Evolutionary conservation across 2,113 vertebrate species (phyloP).

Genomic region (Melanotaenia duboulayi): DNA sequence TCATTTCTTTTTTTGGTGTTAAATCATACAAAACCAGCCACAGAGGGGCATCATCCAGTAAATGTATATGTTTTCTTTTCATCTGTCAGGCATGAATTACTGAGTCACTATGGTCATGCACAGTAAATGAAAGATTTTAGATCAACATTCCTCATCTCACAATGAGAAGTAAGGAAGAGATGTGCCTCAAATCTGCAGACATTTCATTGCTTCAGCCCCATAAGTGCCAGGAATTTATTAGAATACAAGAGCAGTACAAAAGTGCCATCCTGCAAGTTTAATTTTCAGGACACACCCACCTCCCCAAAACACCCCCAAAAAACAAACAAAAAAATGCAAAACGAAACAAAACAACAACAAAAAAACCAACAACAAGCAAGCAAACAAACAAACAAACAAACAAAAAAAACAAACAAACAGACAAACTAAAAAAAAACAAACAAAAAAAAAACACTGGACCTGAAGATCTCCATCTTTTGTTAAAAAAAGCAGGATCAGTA

Average conservation of each 20-base stretch:
- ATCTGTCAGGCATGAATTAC: not conserved
- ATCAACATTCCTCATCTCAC: too few relatives aligned
- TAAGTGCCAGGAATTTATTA: not conserved
- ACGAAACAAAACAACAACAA: not conserved
- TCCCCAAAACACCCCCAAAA: too few relatives aligned
- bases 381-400: not conserved
- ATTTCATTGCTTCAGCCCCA: slow-evolving; percentile 3
- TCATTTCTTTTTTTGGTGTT: slow-evolving; percentile 3
- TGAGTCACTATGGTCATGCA: not conserved
- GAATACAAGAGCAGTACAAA: not conserved
- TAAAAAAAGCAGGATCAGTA: slow-evolving; percentile 27
- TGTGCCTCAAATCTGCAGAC: not conserved
- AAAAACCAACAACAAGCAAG: not conserved
- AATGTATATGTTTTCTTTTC: slow-evolving; percentile 2
- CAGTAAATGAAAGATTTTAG: slow-evolving; percentile 18
- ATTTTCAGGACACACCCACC: too few relatives aligned
- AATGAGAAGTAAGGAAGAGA: slow-evolving; percentile 4
- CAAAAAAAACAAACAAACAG: too few relatives aligned
- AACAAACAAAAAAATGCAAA: not conserved
- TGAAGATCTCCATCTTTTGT: slow-evolving; percentile 13
- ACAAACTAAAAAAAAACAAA: not conserved
- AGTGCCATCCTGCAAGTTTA: not conserved
- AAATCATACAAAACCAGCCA: slow-evolving; percentile 1
- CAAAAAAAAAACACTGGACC: slow-evolving; percentile 4
- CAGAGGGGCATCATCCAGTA: not conserved